Conservation (phyloP, 1,140 invertebrate genomes). For the Polypedilum vanderplanki region DNA sequence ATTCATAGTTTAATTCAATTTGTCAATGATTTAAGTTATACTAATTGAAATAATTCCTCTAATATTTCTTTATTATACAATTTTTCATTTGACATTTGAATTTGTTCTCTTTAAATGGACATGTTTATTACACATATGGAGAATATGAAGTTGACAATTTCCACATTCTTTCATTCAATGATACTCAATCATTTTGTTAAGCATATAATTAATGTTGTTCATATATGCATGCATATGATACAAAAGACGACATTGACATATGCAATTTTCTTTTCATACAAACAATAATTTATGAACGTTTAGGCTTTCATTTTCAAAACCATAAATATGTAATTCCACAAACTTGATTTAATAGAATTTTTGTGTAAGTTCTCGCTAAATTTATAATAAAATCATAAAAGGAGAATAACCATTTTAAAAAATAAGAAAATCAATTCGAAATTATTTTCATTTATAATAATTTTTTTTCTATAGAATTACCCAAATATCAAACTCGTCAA, state of each 20-base stretch:
- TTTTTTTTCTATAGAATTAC: background rate
- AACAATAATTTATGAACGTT: slow-evolving; percentile 25
- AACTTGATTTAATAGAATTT: no score
- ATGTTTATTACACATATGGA: background rate
- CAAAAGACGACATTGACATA: background rate
- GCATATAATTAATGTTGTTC: background rate
- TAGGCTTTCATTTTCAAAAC: slow-evolving; percentile 21
- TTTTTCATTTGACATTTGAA: background rate
- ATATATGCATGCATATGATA: background rate
- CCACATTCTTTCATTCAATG: background rate
- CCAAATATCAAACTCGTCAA: background rate
- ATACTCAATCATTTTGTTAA: background rate
- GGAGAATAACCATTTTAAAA: no score
- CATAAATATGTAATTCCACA: background rate
- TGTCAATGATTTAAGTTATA: slow-evolving; percentile 7
- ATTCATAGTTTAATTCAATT: background rate
- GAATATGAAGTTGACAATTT: background rate
- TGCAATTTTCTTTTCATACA: background rate
- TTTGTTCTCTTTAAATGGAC: background rate
- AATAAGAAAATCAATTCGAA: slow-evolving; percentile 11
- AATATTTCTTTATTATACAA: background rate
- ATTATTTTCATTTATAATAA: background rate
- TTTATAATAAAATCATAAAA: no score
- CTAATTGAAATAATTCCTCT: background rate
- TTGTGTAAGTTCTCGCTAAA: no score